Evolutionary conservation across 1,140 invertebrate species (phyloP), one percentile per base, ranked within the genome.

Genomic region (Drosophila repleta): DNA sequence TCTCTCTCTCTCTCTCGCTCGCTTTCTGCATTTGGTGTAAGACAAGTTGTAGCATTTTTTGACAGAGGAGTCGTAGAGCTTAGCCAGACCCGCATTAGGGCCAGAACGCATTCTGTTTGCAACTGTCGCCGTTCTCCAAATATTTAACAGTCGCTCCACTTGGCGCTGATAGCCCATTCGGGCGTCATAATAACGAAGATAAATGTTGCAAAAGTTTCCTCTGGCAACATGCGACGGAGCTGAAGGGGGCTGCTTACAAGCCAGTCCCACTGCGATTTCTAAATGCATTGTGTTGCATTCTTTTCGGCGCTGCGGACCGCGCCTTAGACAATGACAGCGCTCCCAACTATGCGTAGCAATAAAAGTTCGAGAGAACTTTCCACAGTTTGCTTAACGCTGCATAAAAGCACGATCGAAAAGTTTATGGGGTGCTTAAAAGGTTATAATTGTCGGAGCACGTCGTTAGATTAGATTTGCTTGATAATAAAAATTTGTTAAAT

Each of bases 151-250:
- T 67, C 66, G 79, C 75, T 88, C 74, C 55, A 74, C 53, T 82
- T 76, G 58, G 51, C 76, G 83, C 79, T 87, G 83, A 87, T 87
- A 87, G 83, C 83, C 79, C 83, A 82, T 87, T 87, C 76, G 83
- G 87, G 83, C 83, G 83, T 88, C 83, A 87, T 87, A 88, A 87
- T 87, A 87, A 87, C 83, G 83, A 87, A 88, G 83, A 87, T 87
- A 87, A 87, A 87, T 87, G 83, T 83, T 74, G 72, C 72, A 52
- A 82, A 87, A 87, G 64, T 87, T 87, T 82, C 67, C 76, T 65
- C 11, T 0, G 13, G 41, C 72, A 88, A 73, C 64, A 82, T 62
- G 4, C 10, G 35, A 11, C 7, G 29, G 29, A 1, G 1, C 8
- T 6, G 24, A 26, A 26, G 29, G 13, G 10, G 7, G 21, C 6